Evolutionary conservation across 2,888 invertebrate genomes (phyloP).

Genomic region (Aspidiotus rigidus): DNA sequence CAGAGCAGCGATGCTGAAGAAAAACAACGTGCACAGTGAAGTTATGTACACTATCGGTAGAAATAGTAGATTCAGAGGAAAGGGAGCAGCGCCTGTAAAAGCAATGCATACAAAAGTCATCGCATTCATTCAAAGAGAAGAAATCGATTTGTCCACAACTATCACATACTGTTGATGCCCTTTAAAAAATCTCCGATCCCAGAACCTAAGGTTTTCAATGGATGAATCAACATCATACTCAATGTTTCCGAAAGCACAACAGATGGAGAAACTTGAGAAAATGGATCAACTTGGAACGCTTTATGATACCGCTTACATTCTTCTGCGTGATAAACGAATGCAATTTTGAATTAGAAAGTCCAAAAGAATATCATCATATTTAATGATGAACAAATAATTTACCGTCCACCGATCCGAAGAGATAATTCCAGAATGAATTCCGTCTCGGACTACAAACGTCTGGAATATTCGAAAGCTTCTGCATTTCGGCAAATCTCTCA

Average conservation of each 20-base stretch:
- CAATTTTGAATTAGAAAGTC: background rate
- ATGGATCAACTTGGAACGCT: slow-evolving; percentile 17
- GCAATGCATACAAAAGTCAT: too few relatives aligned
- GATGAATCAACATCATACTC: slow-evolving; percentile 16
- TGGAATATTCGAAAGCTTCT: slow-evolving; percentile 7
- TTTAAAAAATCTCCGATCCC: slow-evolving; percentile 11
- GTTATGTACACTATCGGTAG: slow-evolving; percentile 15
- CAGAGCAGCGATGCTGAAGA: slow-evolving; percentile 2
- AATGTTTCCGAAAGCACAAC: slow-evolving; percentile 22
- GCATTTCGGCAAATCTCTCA: slow-evolving; percentile 10
- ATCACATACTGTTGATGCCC: slow-evolving; percentile 9
- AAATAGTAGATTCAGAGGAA: slow-evolving; percentile 10
- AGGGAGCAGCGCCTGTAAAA: slow-evolving; percentile 13
- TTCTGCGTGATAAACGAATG: background rate
- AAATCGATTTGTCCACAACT: too few relatives aligned
- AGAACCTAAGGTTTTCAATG: slow-evolving; percentile 21
- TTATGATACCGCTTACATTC: slow-evolving; percentile 15
- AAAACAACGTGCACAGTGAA: background rate
- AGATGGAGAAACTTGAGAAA: slow-evolving; percentile 12
- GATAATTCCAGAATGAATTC: slow-evolving; percentile 2
- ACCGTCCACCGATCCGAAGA: slow-evolving; percentile 9
- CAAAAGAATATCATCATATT: background rate
- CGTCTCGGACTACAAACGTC: slow-evolving; percentile 21
- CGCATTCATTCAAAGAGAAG: too few relatives aligned
- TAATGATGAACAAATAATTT: background rate